A percentile compares a stretch with the other conserved stretches of the same genome.
Conservation (phyloP, 2,888 invertebrate genomes). For the Gasteruption jaculator region DNA sequence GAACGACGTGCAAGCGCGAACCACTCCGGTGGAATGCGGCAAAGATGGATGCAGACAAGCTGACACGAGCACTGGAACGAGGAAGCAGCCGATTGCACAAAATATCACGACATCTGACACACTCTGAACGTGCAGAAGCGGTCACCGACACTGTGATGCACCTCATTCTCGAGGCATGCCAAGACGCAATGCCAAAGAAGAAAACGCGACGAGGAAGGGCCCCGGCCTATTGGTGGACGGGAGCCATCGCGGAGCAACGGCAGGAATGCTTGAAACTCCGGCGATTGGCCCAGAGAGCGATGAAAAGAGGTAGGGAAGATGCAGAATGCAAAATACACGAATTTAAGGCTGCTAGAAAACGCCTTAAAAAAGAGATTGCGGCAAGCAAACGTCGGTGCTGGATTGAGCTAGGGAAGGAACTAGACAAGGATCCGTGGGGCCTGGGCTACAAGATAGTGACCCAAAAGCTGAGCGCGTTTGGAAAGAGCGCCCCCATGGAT, state of each 20-base stretch:
- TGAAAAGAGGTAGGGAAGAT: slow-evolving; percentile 9
- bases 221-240: slow-evolving; percentile 28
- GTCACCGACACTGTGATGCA: slow-evolving; percentile 3
- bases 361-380: slow-evolving; percentile 9
- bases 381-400: slow-evolving; percentile 21
- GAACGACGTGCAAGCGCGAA: not conserved
- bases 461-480: too few species aligned
- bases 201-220: slow-evolving; percentile 4
- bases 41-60: too few species aligned
- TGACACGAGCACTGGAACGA: too few species aligned
- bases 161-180: slow-evolving; percentile 11
- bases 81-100: too few species aligned
- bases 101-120: too few species aligned
- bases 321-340: not conserved
- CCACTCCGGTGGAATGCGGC: not conserved
- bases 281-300: slow-evolving; percentile 15
- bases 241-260: slow-evolving; percentile 24
- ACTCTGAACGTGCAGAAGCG: too few species aligned
- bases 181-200: slow-evolving; percentile 20
- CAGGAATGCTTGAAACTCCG: slow-evolving; percentile 15
- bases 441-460: slow-evolving; percentile 26
- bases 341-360: slow-evolving; percentile 14
- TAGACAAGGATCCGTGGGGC: slow-evolving; percentile 27
- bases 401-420: slow-evolving; percentile 22
- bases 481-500: slow-evolving; percentile 1